These are phyloP conservation scores for Cyaniris semiargus DNA, from an alignment of 2,888 invertebrate species.

Conservation along the genomic window DNA sequence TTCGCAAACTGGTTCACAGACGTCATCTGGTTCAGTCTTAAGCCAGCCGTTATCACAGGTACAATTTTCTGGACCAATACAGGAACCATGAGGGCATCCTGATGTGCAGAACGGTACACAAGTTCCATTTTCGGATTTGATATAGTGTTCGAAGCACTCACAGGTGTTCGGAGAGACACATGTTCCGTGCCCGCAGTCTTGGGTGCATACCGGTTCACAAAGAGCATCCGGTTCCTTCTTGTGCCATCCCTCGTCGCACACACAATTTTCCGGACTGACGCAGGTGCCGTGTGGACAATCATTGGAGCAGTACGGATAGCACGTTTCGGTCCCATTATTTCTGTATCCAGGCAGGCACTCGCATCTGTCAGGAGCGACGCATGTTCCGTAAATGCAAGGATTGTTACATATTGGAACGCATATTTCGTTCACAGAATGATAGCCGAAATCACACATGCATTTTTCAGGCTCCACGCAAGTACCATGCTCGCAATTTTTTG, in stretches of 20 bases:
- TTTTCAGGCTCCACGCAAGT: conserved; percentile 51
- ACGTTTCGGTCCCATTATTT: conserved; percentile 44
- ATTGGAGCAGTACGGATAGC: conserved; percentile 48
- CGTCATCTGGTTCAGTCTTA: conserved; percentile 39
- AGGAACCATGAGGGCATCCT: conserved; percentile 45
- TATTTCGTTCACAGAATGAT: conserved; percentile 43
- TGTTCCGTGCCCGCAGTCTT: conserved; percentile 55
- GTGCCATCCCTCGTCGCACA: conserved; percentile 41
- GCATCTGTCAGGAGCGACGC: conserved; percentile 71
- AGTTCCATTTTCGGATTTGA: conserved; percentile 31
- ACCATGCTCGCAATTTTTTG: conserved; percentile 43
- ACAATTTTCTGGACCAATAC: conserved; percentile 47
- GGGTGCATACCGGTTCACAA: conserved; percentile 46
- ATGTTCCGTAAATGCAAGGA: conserved; percentile 72
- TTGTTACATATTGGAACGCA: conserved; percentile 62
- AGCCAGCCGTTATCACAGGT: conserved; percentile 41
- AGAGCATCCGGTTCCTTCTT: conserved; percentile 40
- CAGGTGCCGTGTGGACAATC: conserved; percentile 46
- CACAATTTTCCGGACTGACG: conserved; percentile 46
- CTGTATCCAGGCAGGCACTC: conserved; percentile 65
- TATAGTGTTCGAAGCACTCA: conserved; percentile 56
- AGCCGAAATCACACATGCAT: conserved; percentile 55
- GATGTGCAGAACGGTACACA: conserved; percentile 43
- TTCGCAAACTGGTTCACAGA: conserved; percentile 56
- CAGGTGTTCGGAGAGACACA: conserved; percentile 70